Conservation (phyloP, 2,113 vertebrate genomes). For the Pelvicachromis taeniatus region DNA sequence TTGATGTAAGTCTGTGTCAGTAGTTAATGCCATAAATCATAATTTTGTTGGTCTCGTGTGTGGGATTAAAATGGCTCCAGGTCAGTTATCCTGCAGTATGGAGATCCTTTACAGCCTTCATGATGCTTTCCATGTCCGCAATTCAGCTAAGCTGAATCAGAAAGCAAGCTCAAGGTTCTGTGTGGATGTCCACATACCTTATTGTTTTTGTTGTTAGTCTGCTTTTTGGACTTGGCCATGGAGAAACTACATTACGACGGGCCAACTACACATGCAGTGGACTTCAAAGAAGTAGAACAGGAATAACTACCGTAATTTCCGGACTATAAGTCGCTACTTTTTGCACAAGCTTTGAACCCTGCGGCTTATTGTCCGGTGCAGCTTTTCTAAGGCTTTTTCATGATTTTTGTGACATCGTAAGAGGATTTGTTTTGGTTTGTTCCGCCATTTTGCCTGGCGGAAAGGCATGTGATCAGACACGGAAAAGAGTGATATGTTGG, state of each 20-base stretch:
- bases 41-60: neutral
- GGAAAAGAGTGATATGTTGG: too few species aligned
- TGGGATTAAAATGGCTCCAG: neutral
- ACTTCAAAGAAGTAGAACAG: neutral
- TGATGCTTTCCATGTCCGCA: neutral
- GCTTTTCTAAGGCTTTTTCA: too few species aligned
- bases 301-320: too few species aligned
- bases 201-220: neutral
- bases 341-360: too few species aligned
- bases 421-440: too few species aligned
- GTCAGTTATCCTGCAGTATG: neutral
- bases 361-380: too few species aligned
- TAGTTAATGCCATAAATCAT: neutral
- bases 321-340: too few species aligned
- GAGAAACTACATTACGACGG: neutral
- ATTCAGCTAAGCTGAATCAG: accelerated
- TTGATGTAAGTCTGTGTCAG: neutral
- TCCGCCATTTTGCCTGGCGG: too few species aligned
- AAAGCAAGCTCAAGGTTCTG: neutral
- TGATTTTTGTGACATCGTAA: too few species aligned
- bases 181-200: neutral
- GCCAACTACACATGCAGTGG: neutral
- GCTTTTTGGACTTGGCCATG: neutral
- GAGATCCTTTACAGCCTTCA: neutral
- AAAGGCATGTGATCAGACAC: too few species aligned